These are phyloP conservation scores for Fragum whitleyi DNA, from an alignment of 2,888 invertebrate genomes.

Conservation along the genomic window DNA sequence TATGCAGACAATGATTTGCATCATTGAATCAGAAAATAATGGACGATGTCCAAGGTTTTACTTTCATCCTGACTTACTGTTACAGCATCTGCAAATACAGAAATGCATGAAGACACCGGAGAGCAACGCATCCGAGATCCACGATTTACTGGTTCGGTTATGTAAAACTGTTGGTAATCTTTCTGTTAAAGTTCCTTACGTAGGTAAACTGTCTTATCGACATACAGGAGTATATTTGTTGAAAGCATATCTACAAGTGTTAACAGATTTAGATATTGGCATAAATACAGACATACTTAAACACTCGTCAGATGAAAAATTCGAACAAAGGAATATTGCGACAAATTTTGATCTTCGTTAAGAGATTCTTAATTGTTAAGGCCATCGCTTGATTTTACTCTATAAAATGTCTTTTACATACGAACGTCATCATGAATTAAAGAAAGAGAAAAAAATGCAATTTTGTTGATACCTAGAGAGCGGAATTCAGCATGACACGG, in stretches of 20 bases:
- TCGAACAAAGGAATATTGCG: slow-evolving; percentile 8
- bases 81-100: neutral
- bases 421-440: no score
- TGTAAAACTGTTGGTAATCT: neutral
- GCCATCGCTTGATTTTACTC: no score
- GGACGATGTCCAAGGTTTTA: slow-evolving; percentile 17
- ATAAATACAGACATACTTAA: neutral
- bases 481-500: no score
- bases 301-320: neutral
- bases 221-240: slow-evolving; percentile 5
- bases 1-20: neutral
- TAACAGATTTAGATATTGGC: neutral
- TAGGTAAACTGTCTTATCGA: slow-evolving; percentile 12
- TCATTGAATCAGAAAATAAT: neutral
- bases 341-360: slow-evolving; percentile 5
- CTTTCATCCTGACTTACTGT: neutral
- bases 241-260: neutral
- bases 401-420: no score
- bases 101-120: neutral
- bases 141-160: neutral
- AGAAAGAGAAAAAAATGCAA: no score
- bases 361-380: no score
- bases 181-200: slow-evolving; percentile 11
- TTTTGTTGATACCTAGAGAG: no score
- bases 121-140: neutral